Base-by-base conservation (phyloP, 2,888 invertebrate genomes). In the Mythimna albipuncta region DNA sequence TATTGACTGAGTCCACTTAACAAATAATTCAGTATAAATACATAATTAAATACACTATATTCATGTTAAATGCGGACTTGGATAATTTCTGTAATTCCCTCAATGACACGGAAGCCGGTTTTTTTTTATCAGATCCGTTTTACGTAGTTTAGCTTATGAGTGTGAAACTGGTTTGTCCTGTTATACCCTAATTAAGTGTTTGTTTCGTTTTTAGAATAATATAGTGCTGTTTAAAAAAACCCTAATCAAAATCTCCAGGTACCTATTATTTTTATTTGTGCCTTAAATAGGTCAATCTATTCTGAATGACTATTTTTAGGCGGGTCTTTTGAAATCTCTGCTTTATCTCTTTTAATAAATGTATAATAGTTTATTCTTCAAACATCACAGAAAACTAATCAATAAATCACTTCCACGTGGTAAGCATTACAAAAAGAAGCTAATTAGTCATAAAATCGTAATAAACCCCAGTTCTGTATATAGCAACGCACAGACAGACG, bases 401-500 rank as follows among this genome's bases (percentile, higher is more conserved):
- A 44, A 78, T 74, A 59, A 66, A 69, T 69, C 50, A 66, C 26
- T 55, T 38, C 26, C 57, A 72, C 63, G 55, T 55, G 55, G 55
- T 16, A 21, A 57, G 13, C 50, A 58, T 59, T 38, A 69, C 59
- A 74, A 79, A 79, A 75, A 75, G 52, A 67, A 77, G 69, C 57
- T 73, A 77, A 72, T 82, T 74, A 75, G 73, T 72, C 72, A 79
- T 85, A 85, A 79, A 81, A 73, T 77, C 57, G 77, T 82, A 84
- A 80, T 84, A 84, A 75, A 83, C 75, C 64, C 62, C 57, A 59
- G 63, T 79, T 80, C 85, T 82, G 80, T 64, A 87, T 82, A 79
- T 77, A 86, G 81, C 63, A 79, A 86, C 82, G 85, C 87, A 82
- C 88, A 85, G 88, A 90, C 91, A 87, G 88, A 88, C 86, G 50